Base-by-base conservation (phyloP, 2,113 vertebrate genomes). In the Siniperca knerii region DNA sequence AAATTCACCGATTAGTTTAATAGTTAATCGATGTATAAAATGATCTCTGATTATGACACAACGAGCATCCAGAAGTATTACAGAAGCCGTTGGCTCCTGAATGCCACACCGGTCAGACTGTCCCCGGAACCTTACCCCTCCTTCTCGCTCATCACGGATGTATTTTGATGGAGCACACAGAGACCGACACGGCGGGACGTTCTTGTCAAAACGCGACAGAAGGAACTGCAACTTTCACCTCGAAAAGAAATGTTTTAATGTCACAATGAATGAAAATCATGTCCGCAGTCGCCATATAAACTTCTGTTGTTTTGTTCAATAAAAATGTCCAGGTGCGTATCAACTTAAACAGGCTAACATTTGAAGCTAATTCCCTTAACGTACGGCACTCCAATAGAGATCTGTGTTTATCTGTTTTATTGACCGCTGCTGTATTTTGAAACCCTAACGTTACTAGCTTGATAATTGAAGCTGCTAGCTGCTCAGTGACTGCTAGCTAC, bases 161-260 rank as follows among this genome's bases (percentile, higher is more conserved):
- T 94, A 87, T 95, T 94, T 93, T 92, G 82, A 33, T 61, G 82
- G 16, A 44, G 58, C 78, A 89, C 91, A 18, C 12, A 0, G 0
- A 15, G 16, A 75, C 40, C 29, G 7, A 13, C 75, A 0, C 16
- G 4, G 44, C 42, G 57, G 60, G 80, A 55, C 4, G 0, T 21
- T 67, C 0, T 37, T 2, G 3, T 6, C 3, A 8, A 68, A 37
- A 15, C 18, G 6, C n/a, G 10, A 42, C 0, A 4, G 8, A 37
- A 25, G 13, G 20, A 60, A 8, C 16, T 0, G 4, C 4, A 25
- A 18, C 6, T 8, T 64, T 35, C 2, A 20, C 8, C 13, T 23
- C 8, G 0, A 64, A 33, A 71, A 62, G 3, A 50, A 42, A 15
- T 0, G 6, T 67, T 62, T 73, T 29, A 48, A 21, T 44, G 12